Conservation (phyloP, 2,113 vertebrate genomes). For the Cairina moschata region DNA sequence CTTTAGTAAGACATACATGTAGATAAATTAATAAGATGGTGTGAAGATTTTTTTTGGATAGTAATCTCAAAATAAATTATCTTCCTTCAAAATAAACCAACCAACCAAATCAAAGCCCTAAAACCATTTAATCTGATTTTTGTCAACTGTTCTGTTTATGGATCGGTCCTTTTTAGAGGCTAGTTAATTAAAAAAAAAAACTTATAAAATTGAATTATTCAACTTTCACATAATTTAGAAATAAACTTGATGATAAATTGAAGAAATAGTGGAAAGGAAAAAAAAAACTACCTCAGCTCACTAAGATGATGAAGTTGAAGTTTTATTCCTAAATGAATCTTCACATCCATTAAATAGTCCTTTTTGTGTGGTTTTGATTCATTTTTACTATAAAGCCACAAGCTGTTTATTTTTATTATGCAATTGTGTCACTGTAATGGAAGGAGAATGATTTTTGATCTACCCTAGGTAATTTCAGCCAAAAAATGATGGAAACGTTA, state of each 20-base stretch:
- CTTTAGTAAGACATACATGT: constrained; percentile 10
- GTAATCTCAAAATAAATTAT: not conserved
- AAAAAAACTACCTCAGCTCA: not conserved
- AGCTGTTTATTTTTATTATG: constrained; percentile 11
- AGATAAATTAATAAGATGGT: not conserved
- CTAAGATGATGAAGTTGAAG: not conserved
- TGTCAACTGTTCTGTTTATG: not conserved
- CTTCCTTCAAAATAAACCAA: not conserved
- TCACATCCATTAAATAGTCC: not conserved
- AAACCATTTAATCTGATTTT: not conserved
- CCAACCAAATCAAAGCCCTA: not conserved
- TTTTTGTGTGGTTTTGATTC: constrained; percentile 38
- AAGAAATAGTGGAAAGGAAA: not conserved
- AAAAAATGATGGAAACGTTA: not conserved
- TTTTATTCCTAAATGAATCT: constrained; percentile 15
- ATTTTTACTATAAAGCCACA: constrained; percentile 9
- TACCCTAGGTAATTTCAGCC: not conserved
- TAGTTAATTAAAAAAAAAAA: not conserved
- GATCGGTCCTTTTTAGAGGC: not conserved
- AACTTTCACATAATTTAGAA: constrained; percentile 9
- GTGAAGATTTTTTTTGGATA: not conserved
- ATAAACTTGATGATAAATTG: not conserved
- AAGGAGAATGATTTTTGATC: not conserved
- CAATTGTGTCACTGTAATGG: constrained; percentile 2
- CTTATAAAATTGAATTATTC: not conserved